Evolutionary conservation across 1,140 invertebrate species (phyloP).

Genomic region (Leptinotarsa undecemlineata): DNA sequence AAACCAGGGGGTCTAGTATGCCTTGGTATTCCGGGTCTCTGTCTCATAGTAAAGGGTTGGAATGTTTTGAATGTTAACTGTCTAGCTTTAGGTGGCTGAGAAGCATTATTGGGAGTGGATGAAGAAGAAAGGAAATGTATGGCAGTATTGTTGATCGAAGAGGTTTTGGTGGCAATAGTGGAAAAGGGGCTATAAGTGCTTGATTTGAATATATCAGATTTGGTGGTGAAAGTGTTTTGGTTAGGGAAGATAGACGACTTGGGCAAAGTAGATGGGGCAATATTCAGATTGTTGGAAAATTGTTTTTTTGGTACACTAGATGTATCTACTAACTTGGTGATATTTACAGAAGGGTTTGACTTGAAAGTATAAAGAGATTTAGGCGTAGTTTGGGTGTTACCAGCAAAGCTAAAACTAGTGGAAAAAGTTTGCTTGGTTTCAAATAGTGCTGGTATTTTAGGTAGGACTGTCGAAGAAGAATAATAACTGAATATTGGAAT

Average conservation of each 20-base stretch:
- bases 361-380: neutral
- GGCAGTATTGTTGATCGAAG: neutral
- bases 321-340: neutral
- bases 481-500: too few relatives aligned
- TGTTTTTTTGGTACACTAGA: too few relatives aligned
- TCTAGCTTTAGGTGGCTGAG: neutral
- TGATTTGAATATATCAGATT: neutral
- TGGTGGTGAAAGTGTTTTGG: neutral
- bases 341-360: neutral
- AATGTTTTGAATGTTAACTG: neutral
- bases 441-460: too few relatives aligned
- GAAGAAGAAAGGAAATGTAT: too few relatives aligned
- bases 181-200: neutral
- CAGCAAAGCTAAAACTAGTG: too few relatives aligned
- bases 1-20: conserved; percentile 3
- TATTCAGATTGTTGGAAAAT: too few relatives aligned
- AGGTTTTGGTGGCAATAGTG: neutral
- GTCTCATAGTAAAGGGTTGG: too few relatives aligned
- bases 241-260: too few relatives aligned
- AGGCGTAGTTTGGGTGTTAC: neutral
- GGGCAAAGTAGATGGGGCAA: too few relatives aligned
- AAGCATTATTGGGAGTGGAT: neutral
- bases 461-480: too few relatives aligned
- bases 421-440: too few relatives aligned
- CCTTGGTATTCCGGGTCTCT: neutral